These are phyloP conservation scores for Plectrocnemia conspersa DNA, from an alignment of 1,140 invertebrate species.

Conservation along the genomic window DNA sequence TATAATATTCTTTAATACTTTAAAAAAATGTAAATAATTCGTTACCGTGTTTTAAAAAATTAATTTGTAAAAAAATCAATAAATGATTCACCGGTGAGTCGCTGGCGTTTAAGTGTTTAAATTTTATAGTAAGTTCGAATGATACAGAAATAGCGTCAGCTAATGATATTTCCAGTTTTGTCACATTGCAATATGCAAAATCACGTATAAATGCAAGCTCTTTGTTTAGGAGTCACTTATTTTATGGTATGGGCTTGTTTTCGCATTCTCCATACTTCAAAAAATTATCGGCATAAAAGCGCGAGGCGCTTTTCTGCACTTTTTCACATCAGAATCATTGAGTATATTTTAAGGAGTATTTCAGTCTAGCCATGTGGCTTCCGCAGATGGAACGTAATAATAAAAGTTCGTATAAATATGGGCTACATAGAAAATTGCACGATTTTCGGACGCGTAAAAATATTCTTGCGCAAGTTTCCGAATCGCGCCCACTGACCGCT, in stretches of 20 bases:
- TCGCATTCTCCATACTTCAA: not conserved
- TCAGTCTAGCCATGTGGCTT: not conserved
- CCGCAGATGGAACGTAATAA: not conserved
- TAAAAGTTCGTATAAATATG: slow-evolving; percentile 9
- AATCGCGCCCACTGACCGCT: not conserved
- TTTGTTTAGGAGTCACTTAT: not conserved
- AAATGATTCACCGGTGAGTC: too few species aligned
- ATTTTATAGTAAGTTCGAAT: too few species aligned
- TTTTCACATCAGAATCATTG: not conserved
- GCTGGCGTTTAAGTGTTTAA: too few species aligned
- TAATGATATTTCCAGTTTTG: too few species aligned
- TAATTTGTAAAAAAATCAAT: too few species aligned
- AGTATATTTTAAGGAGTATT: not conserved
- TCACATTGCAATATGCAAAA: not conserved
- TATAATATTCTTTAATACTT: too few species aligned
- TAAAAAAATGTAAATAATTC: too few species aligned
- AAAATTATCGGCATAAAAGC: not conserved
- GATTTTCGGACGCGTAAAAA: too few species aligned
- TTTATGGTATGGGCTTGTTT: not conserved
- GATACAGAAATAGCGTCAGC: too few species aligned
- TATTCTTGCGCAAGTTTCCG: not conserved
- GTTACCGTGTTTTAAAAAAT: too few species aligned
- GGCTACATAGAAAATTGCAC: too few species aligned
- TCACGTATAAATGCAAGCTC: not conserved
- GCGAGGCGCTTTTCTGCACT: not conserved